Base-by-base conservation (phyloP, 2,113 vertebrate species). In the Erinaceus europaeus region DNA sequence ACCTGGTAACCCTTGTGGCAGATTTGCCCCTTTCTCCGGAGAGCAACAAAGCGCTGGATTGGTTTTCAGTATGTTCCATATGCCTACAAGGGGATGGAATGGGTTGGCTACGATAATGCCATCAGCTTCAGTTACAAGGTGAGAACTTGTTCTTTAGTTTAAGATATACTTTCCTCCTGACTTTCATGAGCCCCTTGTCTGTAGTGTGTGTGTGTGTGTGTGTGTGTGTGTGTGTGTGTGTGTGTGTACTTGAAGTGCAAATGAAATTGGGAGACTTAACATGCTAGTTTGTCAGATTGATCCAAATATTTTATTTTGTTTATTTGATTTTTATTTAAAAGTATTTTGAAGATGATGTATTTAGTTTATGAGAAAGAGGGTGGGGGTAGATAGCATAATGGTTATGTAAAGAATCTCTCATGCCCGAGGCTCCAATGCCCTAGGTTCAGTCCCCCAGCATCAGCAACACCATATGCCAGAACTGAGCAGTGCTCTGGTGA, bases 61-160 rank as follows among this genome's bases (percentile, higher is more conserved):
- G 88, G 97, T 1, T 91, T 97, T 72, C 98, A 98, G 86, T 96
- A 88, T 55, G 98, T 98, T n/a, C 98, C 98, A 0, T 98, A 98
- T 88, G 98, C 98, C 89, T 67, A 64, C 73, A 97, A 97, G 80
- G 97, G 95, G 91, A 94, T 85, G 6, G 95, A 98, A 77, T 98
- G 98, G 98, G 97, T 98, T 27, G 98, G 97, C 90, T 98, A 97
- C 74, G 98, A 98, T 89, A 96, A 78, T 76, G 85, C 7, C 32
- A 62, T 93, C 53, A 98, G 98, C 92, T 98, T 94, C 88, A 94
- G 92, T 10, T 95, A 48, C 82, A 98, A 98, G 97, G 98, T 98
- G 90, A 93, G 94, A 76, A 4, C 34, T 55, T 55, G 34, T 52
- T 92, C 77, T 52, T 36, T 36, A 6, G 5, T 68, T 14, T 5